Evolutionary conservation across 2,888 invertebrate species (phyloP).

Genomic region (Lamellibrachia satsuma): DNA sequence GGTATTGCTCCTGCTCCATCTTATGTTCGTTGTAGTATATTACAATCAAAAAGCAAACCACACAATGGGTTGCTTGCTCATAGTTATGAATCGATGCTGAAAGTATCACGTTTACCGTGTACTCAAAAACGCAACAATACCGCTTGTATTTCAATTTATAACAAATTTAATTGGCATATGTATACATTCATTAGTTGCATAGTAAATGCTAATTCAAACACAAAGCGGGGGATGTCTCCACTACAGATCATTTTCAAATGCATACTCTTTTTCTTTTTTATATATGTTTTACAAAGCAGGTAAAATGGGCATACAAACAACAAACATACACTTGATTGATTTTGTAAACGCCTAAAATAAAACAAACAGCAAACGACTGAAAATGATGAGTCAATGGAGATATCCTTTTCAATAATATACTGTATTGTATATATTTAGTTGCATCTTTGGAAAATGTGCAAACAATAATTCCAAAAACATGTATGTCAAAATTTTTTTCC

Average conservation of each 20-base stretch:
- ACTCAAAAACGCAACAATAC: not conserved
- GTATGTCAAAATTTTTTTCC: not conserved
- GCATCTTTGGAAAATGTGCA: not conserved
- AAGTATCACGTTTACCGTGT: no score
- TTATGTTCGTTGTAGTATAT: not conserved
- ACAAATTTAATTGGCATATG: conserved; percentile 11
- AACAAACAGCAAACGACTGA: not conserved
- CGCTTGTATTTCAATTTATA: not conserved
- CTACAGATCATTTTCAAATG: not conserved
- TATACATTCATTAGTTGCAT: conserved; percentile 5
- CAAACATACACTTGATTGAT: not conserved
- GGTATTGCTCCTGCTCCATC: not conserved
- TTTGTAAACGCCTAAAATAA: not conserved
- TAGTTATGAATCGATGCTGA: not conserved
- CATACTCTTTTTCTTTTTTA: not conserved
- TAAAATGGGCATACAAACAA: not conserved
- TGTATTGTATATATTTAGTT: not conserved
- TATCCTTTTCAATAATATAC: not conserved
- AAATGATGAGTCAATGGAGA: not conserved
- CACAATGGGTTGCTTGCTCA: not conserved
- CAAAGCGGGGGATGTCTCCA: not conserved
- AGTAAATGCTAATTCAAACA: not conserved
- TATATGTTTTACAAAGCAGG: not conserved
- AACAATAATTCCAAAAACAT: not conserved
- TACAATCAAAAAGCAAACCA: not conserved